Percentiles rank a stretch among this genome's conserved stretches.
Conservation (phyloP, 2,113 vertebrate genomes). For the Colaptes auratus region DNA sequence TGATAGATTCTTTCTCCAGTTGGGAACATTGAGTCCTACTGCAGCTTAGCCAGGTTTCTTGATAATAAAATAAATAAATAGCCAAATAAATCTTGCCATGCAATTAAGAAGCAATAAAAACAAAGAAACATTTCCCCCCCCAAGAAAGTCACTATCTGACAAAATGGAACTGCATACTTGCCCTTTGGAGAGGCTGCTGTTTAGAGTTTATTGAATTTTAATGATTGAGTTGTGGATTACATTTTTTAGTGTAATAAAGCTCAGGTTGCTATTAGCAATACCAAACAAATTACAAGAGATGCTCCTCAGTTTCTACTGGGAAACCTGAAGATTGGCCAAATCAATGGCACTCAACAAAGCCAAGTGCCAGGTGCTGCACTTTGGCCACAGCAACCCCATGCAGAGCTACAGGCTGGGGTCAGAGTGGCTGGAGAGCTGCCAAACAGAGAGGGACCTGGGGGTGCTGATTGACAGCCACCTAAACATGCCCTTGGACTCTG, state of each 20-base stretch:
- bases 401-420: too few species aligned
- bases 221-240: background rate
- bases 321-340: background rate
- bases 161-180: background rate
- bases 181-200: background rate
- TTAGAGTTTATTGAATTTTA: slow-evolving; percentile 10
- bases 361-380: too few species aligned
- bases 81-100: background rate
- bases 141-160: background rate
- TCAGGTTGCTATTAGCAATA: background rate
- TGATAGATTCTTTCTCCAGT: background rate
- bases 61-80: background rate
- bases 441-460: too few species aligned
- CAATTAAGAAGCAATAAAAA: background rate
- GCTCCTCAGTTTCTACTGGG: background rate
- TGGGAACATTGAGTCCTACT: background rate
- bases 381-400: too few species aligned
- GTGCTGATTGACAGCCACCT: too few species aligned
- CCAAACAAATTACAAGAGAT: background rate
- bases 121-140: too few species aligned
- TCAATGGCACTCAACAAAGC: background rate
- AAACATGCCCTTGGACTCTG: too few species aligned
- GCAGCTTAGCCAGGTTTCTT: background rate
- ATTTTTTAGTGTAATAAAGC: background rate
- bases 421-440: too few species aligned